Conservation (phyloP, 2,888 invertebrate species). For the Aromia moschata region DNA sequence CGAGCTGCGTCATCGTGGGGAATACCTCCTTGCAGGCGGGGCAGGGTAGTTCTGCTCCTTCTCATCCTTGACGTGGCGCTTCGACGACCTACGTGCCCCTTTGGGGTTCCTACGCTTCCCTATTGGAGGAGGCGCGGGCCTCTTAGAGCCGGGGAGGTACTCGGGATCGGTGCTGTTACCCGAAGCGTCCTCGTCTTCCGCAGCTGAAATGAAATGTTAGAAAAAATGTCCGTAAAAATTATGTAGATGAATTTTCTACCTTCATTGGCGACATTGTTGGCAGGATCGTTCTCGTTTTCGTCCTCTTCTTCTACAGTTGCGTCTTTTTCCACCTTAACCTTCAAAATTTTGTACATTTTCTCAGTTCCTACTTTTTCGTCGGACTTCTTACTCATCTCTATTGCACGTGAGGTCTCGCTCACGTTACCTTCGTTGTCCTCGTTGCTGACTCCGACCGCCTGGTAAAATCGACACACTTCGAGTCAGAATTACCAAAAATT, state of each 20-base stretch:
- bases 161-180: slow-evolving; percentile 57
- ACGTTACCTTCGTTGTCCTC: slow-evolving; percentile 10
- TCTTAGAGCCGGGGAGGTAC: slow-evolving; percentile 57
- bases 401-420: neutral
- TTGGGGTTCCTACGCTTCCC: slow-evolving; percentile 44
- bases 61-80: slow-evolving; percentile 44
- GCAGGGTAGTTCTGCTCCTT: slow-evolving; percentile 55
- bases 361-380: slow-evolving; percentile 19
- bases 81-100: slow-evolving; percentile 45
- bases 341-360: slow-evolving; percentile 22
- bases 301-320: slow-evolving; percentile 27
- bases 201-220: too few relatives aligned
- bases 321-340: slow-evolving; percentile 28
- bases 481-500: too few relatives aligned
- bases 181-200: slow-evolving; percentile 34
- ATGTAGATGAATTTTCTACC: neutral
- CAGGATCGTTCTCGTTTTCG: too few relatives aligned
- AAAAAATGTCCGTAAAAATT: too few relatives aligned
- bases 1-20: slow-evolving; percentile 51
- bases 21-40: slow-evolving; percentile 54
- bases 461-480: too few relatives aligned
- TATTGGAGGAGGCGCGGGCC: slow-evolving; percentile 39
- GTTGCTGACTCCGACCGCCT: neutral
- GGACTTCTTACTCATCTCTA: neutral
- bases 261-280: slow-evolving; percentile 7